Conservation (phyloP, 2,113 vertebrate genomes). For the Lepisosteus oculatus region DNA sequence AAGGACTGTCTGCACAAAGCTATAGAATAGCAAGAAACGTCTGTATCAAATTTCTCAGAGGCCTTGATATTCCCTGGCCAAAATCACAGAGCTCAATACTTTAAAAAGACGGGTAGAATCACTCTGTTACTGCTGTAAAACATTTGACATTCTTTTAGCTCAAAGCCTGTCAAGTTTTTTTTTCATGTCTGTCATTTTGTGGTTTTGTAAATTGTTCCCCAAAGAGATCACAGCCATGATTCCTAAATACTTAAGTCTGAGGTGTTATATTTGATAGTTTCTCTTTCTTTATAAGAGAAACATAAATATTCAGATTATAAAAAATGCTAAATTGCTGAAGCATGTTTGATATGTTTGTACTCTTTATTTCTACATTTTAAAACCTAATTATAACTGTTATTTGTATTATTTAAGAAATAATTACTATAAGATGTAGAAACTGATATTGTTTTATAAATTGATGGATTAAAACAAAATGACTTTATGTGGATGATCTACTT, state of each 20-base stretch:
- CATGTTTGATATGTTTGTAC: too few species aligned
- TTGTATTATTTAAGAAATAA: too few species aligned
- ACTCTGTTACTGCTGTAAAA: conserved; percentile 34
- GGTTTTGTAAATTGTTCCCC: conserved; percentile 49
- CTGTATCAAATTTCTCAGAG: conserved; percentile 47
- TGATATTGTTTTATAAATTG: too few species aligned
- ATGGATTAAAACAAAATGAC: too few species aligned
- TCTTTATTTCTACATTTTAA: too few species aligned
- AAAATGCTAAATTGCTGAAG: not conserved
- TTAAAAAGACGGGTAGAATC: conserved; percentile 40
- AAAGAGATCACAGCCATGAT: conserved; percentile 54
- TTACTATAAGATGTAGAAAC: too few species aligned
- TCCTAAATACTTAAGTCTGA: conserved; percentile 21
- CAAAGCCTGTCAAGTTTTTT: conserved; percentile 45
- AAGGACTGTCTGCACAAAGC: conserved; percentile 35
- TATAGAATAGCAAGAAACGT: conserved; percentile 48
- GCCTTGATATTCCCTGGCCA: conserved; percentile 41
- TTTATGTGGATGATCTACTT: not conserved
- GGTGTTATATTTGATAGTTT: conserved; percentile 13
- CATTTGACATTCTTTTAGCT: conserved; percentile 53
- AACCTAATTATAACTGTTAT: too few species aligned
- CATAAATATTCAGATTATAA: conserved; percentile 10
- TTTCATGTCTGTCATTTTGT: conserved; percentile 38
- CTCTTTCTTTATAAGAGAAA: conserved; percentile 26
- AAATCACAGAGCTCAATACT: conserved; percentile 41